Conservation (phyloP, 2,888 invertebrate genomes). For the Bibio marci region DNA sequence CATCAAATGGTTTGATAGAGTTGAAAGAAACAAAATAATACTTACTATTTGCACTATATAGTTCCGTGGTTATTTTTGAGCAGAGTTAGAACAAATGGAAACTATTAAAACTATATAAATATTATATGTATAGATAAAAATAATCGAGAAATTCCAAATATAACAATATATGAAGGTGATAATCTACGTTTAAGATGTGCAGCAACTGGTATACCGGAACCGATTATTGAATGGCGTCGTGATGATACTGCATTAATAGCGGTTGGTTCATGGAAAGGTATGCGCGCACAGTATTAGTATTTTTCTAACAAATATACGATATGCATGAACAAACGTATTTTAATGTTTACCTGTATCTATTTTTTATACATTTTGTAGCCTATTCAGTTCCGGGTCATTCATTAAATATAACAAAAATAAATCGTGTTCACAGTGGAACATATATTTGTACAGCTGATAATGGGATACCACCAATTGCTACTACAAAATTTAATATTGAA, state of each 20-base stretch:
- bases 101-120: too few relatives aligned
- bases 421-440: conserved; percentile 54
- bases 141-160: too few relatives aligned
- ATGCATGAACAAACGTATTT: too few relatives aligned
- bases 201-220: conserved; percentile 59
- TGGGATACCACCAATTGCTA: conserved; percentile 67
- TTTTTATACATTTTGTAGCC: conserved; percentile 29
- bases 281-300: conserved; percentile 12
- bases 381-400: conserved; percentile 57
- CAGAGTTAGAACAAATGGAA: too few relatives aligned
- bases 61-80: too few relatives aligned
- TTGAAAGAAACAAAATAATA: too few relatives aligned
- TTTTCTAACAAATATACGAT: neutral
- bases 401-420: conserved; percentile 60
- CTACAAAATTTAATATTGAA: conserved; percentile 66
- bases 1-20: too few relatives aligned
- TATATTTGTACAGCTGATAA: conserved; percentile 65
- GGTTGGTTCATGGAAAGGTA: conserved; percentile 47
- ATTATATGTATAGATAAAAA: too few relatives aligned
- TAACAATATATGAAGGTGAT: conserved; percentile 64
- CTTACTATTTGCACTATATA: too few relatives aligned
- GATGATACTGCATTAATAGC: conserved; percentile 44
- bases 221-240: conserved; percentile 61
- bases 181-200: conserved; percentile 68
- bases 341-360: neutral